A percentile compares a stretch with the other conserved stretches of the same genome.
These are phyloP conservation scores for Aporophyla lueneburgensis DNA, from an alignment of 2,888 invertebrate genomes.

Conservation along the genomic window DNA sequence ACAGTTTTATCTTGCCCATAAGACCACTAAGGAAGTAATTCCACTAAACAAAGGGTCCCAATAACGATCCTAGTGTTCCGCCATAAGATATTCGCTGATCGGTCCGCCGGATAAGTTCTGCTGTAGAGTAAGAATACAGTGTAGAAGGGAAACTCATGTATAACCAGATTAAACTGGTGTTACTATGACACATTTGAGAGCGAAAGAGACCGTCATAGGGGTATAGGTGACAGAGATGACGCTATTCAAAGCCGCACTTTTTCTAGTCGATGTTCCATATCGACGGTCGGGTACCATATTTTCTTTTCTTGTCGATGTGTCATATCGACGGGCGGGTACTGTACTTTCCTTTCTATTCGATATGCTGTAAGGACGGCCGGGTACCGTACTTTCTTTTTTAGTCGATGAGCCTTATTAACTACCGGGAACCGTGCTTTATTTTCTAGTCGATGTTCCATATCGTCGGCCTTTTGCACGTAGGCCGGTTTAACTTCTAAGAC, in stretches of 20 bases:
- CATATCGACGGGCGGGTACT: background rate
- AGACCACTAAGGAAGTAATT: conserved; percentile 85
- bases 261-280: background rate
- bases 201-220: background rate
- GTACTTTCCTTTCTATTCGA: background rate
- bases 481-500: no score
- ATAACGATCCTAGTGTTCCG: conserved; percentile 76
- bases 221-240: background rate
- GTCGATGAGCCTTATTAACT: no score
- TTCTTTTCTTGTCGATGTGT: background rate
- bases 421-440: no score
- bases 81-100: conserved; percentile 78
- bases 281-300: no score
- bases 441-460: no score
- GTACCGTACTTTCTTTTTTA: background rate
- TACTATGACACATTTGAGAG: background rate
- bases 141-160: conserved; percentile 13
- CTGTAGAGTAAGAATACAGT: conserved; percentile 22
- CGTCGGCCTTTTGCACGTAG: no score
- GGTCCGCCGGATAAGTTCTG: conserved; percentile 74
- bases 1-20: conserved; percentile 86
- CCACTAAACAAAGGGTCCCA: conserved; percentile 81
- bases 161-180: no score
- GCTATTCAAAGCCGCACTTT: background rate
- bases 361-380: no score